A percentile compares a stretch with the other conserved stretches of the same genome.
phyloP scores from a whole-genome alignment of 2,888 invertebrate species.

The Resseliella maxima region DNA sequence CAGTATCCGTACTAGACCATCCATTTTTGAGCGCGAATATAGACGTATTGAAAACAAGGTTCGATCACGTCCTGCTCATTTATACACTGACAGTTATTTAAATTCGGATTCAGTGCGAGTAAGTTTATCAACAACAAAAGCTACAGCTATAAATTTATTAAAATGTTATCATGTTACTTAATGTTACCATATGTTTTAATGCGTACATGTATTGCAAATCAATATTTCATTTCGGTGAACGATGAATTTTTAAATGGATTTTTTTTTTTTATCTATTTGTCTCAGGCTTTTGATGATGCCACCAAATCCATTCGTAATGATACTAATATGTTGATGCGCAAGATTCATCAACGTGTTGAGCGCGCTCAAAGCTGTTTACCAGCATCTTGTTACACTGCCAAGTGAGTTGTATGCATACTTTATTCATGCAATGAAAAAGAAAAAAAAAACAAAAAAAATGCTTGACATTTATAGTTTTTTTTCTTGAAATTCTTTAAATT shows the following conservation, averaged over 20 bases:
- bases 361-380: slow-evolving; percentile 72
- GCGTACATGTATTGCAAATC: too few relatives aligned
- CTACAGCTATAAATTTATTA: not conserved
- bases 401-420: slow-evolving; percentile 62
- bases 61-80: slow-evolving; percentile 73
- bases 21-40: slow-evolving; percentile 75
- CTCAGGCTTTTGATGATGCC: slow-evolving; percentile 85
- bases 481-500: too few relatives aligned
- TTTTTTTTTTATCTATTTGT: not conserved
- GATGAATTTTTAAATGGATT: too few relatives aligned
- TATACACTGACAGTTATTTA: slow-evolving; percentile 81
- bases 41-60: slow-evolving; percentile 76
- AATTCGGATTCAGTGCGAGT: slow-evolving; percentile 82
- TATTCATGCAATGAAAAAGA: slow-evolving; percentile 59
- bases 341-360: slow-evolving; percentile 80
- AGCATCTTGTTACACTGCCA: slow-evolving; percentile 64
- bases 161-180: not conserved
- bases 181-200: not conserved
- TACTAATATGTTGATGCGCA: slow-evolving; percentile 78
- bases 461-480: too few relatives aligned
- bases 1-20: slow-evolving; percentile 73
- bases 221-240: too few relatives aligned
- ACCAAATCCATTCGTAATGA: slow-evolving; percentile 83
- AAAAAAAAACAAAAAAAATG: slow-evolving; percentile 59
- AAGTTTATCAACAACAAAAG: slow-evolving; percentile 63